Evolutionary conservation across 2,797 vertebrate species (phyloP).

Genomic region (Rhinatrema bivittatum): DNA sequence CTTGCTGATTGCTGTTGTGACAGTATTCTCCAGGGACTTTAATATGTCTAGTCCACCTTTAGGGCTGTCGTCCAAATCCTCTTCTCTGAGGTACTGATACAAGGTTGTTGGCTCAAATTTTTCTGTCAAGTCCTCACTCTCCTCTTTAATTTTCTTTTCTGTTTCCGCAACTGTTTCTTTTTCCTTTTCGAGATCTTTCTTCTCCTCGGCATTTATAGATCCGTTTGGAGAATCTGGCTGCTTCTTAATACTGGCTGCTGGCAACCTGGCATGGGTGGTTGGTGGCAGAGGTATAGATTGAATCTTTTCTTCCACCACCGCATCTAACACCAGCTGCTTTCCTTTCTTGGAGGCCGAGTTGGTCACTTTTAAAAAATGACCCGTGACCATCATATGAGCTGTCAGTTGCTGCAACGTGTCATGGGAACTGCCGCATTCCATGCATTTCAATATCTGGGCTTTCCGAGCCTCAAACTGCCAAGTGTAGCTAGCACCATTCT

Average conservation of each 20-base stretch:
- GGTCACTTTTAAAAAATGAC: constrained; percentile 96
- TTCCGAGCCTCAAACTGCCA: constrained; percentile 98
- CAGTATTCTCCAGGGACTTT: constrained; percentile 93
- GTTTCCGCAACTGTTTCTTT: constrained; percentile 44
- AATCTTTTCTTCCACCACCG: constrained; percentile 87
- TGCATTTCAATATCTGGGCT: constrained; percentile 97
- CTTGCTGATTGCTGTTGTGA: constrained; percentile 94
- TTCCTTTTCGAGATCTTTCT: constrained; percentile 66
- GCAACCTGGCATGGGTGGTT: constrained; percentile 77
- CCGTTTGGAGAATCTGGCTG: constrained; percentile 73
- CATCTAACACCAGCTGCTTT: constrained; percentile 90
- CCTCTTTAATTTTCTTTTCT: constrained; percentile 86
- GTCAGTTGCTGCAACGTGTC: constrained; percentile 96
- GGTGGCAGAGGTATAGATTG: constrained; percentile 94
- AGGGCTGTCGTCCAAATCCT: constrained; percentile 87
- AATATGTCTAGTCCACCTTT: constrained; percentile 91
- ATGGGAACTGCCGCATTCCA: constrained; percentile 97
- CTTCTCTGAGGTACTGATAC: constrained; percentile 91
- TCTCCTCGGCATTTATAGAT: constrained; percentile 62
- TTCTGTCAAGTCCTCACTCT: constrained; percentile 73
- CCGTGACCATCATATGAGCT: constrained; percentile 98
- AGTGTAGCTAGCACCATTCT: constrained; percentile 97
- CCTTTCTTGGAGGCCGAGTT: constrained; percentile 96
- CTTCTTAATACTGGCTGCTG: constrained; percentile 70
- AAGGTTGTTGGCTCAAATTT: constrained; percentile 63